Base-by-base conservation (phyloP, 2,113 vertebrate species). In the Ceyx melanurus region DNA sequence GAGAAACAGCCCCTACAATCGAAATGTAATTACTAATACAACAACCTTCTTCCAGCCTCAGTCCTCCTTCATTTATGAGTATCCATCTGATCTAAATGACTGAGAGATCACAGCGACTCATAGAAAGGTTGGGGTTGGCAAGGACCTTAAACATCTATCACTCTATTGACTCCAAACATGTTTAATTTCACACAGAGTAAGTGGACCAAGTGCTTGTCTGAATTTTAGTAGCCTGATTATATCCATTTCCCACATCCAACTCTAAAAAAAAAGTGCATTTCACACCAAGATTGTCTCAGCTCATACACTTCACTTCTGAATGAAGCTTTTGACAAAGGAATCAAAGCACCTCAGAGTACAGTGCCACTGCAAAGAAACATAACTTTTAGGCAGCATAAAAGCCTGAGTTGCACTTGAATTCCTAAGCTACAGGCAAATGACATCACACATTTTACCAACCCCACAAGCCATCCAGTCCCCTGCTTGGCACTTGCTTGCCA, bases 321-420 rank as follows among this genome's bases (percentile, higher is more conserved):
- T 50, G 8, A 66, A 83, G 22, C 13, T 81, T 91, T 71, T 54
- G 31, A 58, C 72, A 80, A 66, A 58, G 72, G 22, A 89, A 71
- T 70, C 81, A 60, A 62, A 86, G 28, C n/a, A 75, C n/a, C 50
- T 90, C 77, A 22, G 78, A 82, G 53, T 75, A 57, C n/a, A 80
- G 29, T 29, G 54, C 50, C 25, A 35, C 67, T 65, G n/a, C 73
- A 92, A 74, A 86, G 64, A 91, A 73, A n/a, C 11, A 9, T 57
- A 84, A 68, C 81, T 90, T 88, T 82, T 25, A 92, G 57, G 43
- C 60, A 82, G 42, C 54, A 71, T 45, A 79, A 83, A 83, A 91
- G 60, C 54, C 78, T 53, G 61, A 94, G 61, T 48, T 67, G 58
- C 31, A 11, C 70, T 90, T 71, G 48, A 83, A 89, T 86, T 45